phyloP scores from a whole-genome alignment of 1,140 invertebrate genomes.

The Zelostemma sp. region DNA sequence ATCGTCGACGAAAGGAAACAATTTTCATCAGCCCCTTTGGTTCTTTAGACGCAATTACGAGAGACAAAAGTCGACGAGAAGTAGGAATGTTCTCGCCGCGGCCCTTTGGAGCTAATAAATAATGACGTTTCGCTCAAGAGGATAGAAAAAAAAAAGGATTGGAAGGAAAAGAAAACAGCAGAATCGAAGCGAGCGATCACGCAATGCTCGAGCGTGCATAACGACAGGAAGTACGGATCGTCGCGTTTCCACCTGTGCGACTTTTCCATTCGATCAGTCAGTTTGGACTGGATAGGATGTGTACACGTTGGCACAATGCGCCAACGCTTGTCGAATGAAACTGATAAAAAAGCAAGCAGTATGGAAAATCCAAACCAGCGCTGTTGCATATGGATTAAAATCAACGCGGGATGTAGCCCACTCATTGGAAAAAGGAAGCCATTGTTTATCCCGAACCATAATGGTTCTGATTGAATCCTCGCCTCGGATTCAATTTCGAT shows the following conservation, averaged over 20 bases:
- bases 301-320: conserved; percentile 24
- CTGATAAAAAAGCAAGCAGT: conserved; percentile 45
- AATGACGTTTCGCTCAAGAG: background rate
- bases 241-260: conserved; percentile 56
- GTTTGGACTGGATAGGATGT: conserved; percentile 40
- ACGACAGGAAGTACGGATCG: conserved; percentile 49
- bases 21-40: background rate
- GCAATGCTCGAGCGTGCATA: conserved; percentile 29
- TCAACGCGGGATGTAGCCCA: conserved; percentile 22
- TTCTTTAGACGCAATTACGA: background rate
- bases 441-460: conserved; percentile 26
- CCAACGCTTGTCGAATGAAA: conserved; percentile 37
- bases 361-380: conserved; percentile 40
- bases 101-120: no score
- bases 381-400: conserved; percentile 36
- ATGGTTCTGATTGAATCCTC: conserved; percentile 37
- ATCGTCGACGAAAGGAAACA: background rate
- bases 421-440: conserved; percentile 33
- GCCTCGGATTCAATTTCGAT: conserved; percentile 40
- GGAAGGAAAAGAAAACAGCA: background rate
- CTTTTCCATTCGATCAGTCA: conserved; percentile 49
- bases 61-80: background rate
- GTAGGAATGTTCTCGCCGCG: background rate
- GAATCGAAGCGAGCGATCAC: conserved; percentile 37
- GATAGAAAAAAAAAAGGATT: conserved; percentile 11